These are phyloP conservation scores for Bradysia coprophila DNA, from an alignment of 1,140 invertebrate genomes.

Conservation along the genomic window DNA sequence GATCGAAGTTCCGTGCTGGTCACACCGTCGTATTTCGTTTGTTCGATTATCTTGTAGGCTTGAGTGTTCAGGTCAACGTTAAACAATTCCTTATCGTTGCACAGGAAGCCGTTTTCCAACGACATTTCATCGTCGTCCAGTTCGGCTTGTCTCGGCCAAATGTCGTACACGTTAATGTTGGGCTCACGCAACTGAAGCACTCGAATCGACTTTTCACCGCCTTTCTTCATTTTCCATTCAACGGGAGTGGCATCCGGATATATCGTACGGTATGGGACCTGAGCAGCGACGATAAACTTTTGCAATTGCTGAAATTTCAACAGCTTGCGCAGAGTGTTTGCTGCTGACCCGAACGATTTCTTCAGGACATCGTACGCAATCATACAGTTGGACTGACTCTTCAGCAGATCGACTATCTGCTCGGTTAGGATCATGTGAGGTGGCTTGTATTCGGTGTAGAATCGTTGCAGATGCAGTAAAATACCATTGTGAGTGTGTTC, in stretches of 20 bases:
- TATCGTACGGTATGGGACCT: neutral
- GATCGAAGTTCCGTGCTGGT: neutral
- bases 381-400: neutral
- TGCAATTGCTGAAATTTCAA: neutral
- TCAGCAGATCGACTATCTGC: neutral
- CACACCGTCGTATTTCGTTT: neutral
- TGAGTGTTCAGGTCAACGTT: too few species aligned
- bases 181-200: slow-evolving; percentile 1
- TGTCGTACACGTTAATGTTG: neutral
- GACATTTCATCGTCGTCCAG: neutral
- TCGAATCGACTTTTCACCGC: neutral
- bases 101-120: too few species aligned
- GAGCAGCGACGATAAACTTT: neutral
- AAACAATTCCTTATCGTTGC: too few species aligned
- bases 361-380: too few species aligned
- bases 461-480: neutral
- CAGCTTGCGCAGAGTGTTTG: too few species aligned
- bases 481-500: neutral
- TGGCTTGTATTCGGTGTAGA: neutral
- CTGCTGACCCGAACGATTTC: too few species aligned
- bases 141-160: neutral
- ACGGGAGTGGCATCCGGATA: neutral
- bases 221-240: neutral
- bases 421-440: neutral
- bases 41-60: neutral